Base-by-base conservation (phyloP, 23 tunicate species). In the Phallusia fumigata region DNA sequence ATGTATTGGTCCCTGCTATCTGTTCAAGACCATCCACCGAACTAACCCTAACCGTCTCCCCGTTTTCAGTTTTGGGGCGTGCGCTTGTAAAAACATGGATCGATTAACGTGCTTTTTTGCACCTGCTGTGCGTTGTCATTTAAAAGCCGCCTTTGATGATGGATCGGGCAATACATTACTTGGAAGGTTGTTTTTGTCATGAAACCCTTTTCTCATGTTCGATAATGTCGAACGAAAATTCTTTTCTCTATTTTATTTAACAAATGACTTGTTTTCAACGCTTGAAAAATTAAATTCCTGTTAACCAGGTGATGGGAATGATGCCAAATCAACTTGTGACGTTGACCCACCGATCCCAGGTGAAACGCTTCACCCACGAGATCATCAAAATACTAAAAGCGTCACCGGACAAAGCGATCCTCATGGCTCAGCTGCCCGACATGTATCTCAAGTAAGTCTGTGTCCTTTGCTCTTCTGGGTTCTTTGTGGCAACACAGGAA, bases 341-440 rank as follows among this genome's bases (percentile, higher is more conserved):
- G 0, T 53, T 93, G 73, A 82, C 93, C 13, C 98, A 93, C 53
- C 90, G 98, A 35, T 89, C 98, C 30, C 98, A 93, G 77, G 98
- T 93, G n/a, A 93, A 93, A 78, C 64, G 98, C 40, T 93, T 93
- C 84, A 88, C 90, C n/a, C 93, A 85, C 36, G 98, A 93, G 88
- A 77, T 88, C n/a, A 90, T 85, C 64, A 88, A 85, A 82, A 78
- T 93, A 18, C 65, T 93, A 24, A 93, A 93, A 31, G 33, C 90
- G 0, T 73, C 86, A 11, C 90, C 93, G 0, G 90, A 93, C 49
- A 80, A 84, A 58, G 84, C 90, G 18, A 85, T 88, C 31, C 53
- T 77, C 3, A 80, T 82, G 64, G 85, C 93, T 19, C 90, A 88
- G 65, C 81, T 88, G 78, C 90, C 91, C 0, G 91, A 91, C 58